phyloP scores from a whole-genome alignment of 2,797 vertebrate genomes.

The Channallabes apus region DNA sequence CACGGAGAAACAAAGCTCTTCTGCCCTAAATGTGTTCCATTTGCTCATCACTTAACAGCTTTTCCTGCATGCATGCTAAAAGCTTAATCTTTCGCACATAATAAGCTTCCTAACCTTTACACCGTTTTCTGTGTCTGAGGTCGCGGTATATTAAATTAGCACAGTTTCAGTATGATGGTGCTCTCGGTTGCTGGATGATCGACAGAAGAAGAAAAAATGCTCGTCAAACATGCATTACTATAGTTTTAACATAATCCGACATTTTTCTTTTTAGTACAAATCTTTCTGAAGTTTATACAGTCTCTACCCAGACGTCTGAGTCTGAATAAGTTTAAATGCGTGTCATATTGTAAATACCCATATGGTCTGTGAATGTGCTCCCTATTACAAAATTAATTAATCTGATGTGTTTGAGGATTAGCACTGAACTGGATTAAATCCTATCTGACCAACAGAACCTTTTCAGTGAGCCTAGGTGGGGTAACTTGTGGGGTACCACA shows the following conservation, averaged over 20 bases:
- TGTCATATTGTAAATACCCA: background rate
- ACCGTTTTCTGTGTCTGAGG: slow-evolving; percentile 47
- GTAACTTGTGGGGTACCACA: too few species aligned
- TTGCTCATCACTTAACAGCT: slow-evolving; percentile 61
- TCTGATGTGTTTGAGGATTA: too few species aligned
- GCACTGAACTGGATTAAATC: too few species aligned
- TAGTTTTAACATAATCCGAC: background rate
- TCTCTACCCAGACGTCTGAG: background rate
- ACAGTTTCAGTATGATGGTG: slow-evolving; percentile 38
- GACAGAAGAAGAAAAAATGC: slow-evolving; percentile 1
- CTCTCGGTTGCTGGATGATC: slow-evolving; percentile 18
- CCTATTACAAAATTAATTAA: slow-evolving; percentile 1
- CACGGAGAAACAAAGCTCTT: slow-evolving; percentile 46
- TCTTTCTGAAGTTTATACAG: background rate
- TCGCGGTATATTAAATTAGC: slow-evolving; percentile 53
- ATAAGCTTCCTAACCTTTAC: slow-evolving; percentile 58
- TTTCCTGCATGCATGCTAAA: slow-evolving; percentile 52
- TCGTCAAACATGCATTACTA: slow-evolving; percentile 12
- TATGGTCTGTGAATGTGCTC: slow-evolving; percentile 8
- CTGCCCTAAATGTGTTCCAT: slow-evolving; percentile 52
- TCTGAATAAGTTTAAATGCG: background rate
- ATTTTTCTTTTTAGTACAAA: slow-evolving; percentile 2
- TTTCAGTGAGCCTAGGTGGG: too few species aligned
- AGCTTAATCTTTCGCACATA: slow-evolving; percentile 56
- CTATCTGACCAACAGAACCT: too few species aligned